Percentiles rank a stretch among this genome's conserved stretches.
Evolutionary conservation across 2,797 vertebrate species (phyloP).

Genomic region (Malacoraja senta): DNA sequence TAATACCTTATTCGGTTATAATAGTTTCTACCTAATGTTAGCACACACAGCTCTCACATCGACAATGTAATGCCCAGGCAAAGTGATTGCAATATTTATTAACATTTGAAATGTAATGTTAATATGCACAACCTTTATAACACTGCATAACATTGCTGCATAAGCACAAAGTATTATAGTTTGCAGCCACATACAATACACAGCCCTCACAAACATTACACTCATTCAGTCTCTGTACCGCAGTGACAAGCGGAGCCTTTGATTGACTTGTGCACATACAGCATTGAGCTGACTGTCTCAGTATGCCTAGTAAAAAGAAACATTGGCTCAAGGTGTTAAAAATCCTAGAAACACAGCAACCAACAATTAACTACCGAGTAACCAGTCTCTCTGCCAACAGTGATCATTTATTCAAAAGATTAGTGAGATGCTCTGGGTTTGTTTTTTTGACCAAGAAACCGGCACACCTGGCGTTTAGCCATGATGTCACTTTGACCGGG

Average conservation of each 20-base stretch:
- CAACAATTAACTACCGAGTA: neutral
- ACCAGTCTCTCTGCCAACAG: neutral
- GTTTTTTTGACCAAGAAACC: neutral
- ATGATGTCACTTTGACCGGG: neutral
- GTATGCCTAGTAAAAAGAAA: no score
- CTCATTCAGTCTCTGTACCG: neutral
- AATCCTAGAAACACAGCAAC: neutral
- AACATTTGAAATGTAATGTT: no score
- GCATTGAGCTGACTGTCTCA: neutral
- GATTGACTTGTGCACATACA: neutral
- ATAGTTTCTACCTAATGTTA: no score
- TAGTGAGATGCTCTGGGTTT: neutral
- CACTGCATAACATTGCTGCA: no score
- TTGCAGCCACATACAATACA: no score
- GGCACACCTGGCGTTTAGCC: constrained; percentile 6
- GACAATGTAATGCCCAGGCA: no score
- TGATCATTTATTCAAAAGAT: constrained; percentile 24
- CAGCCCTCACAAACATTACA: neutral
- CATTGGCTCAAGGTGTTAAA: neutral
- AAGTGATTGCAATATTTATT: no score
- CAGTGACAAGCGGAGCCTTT: neutral
- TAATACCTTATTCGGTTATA: no score
- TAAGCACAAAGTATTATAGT: no score
- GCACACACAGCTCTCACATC: no score
- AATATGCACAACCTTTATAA: no score